Conservation (phyloP, 2,888 invertebrate genomes). For the Philhelius pedissequus region DNA sequence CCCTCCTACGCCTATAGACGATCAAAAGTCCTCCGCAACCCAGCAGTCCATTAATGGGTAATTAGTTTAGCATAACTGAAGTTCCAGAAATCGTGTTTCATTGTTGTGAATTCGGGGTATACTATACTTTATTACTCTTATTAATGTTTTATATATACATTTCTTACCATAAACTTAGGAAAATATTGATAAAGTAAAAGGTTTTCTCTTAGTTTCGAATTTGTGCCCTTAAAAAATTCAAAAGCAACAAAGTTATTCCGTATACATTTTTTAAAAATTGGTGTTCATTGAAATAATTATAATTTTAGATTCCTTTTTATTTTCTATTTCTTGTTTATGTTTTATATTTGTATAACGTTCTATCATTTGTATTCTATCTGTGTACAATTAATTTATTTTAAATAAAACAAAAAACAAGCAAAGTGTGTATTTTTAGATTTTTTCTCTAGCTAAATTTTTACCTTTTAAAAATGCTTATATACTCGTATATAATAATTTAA, state of each 20-base stretch:
- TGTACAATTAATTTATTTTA: constrained; percentile 50
- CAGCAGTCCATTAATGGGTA: constrained; percentile 64
- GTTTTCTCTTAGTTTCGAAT: constrained; percentile 40
- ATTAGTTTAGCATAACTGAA: constrained; percentile 48
- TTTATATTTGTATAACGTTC: constrained; percentile 8
- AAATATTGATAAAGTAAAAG: constrained; percentile 7
- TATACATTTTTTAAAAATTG: constrained; percentile 25
- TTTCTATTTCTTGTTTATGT: neutral
- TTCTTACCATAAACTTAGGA: constrained; percentile 50
- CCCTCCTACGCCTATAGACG: constrained; percentile 83
- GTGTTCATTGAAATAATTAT: constrained; percentile 40
- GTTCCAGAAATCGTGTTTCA: constrained; percentile 63
- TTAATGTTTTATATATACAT: neutral
- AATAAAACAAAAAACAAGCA: constrained; percentile 21
- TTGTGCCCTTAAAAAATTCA: constrained; percentile 50
- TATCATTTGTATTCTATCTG: constrained; percentile 19
- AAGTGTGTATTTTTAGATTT: constrained; percentile 60
- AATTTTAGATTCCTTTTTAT: neutral
- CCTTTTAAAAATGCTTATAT: constrained; percentile 50
- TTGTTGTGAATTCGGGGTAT: constrained; percentile 60
- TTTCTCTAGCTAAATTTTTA: constrained; percentile 65
- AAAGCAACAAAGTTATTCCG: neutral
- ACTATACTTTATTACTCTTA: constrained; percentile 30
- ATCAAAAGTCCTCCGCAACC: constrained; percentile 64
- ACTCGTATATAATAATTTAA: constrained; percentile 22